phyloP scores from a whole-genome alignment of 2,113 vertebrate genomes.

The Xyliphius kryptos region DNA sequence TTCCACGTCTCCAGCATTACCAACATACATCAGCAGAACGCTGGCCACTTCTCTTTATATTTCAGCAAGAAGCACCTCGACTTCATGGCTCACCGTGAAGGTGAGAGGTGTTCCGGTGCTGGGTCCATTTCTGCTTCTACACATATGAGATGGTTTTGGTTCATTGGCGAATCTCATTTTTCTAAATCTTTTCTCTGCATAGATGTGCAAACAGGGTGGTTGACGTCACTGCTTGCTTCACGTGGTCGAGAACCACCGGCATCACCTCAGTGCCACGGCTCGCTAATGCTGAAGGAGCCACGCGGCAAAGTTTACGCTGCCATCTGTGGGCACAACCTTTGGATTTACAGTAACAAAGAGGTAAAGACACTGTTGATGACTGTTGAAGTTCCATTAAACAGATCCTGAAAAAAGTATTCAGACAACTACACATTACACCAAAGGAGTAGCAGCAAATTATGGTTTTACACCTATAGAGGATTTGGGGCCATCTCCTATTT shows the following conservation, averaged over 20 bases:
- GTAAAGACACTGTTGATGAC: constrained; percentile 6
- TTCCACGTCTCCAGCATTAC: constrained; percentile 66
- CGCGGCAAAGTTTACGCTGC: constrained; percentile 56
- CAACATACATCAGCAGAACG: constrained; percentile 54
- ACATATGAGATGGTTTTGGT: not conserved
- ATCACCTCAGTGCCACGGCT: constrained; percentile 48
- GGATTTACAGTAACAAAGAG: constrained; percentile 67
- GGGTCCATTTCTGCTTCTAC: not conserved
- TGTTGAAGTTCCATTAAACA: not conserved
- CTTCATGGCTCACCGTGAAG: constrained; percentile 64
- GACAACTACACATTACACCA: too few relatives aligned
- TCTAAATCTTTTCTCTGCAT: not conserved
- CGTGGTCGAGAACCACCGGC: constrained; percentile 49
- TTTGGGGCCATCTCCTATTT: too few relatives aligned
- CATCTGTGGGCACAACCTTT: constrained; percentile 57
- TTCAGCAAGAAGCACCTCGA: constrained; percentile 68
- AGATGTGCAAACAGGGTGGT: constrained; percentile 62
- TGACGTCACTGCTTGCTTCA: constrained; percentile 53
- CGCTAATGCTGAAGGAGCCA: constrained; percentile 54
- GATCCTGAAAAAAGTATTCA: not conserved
- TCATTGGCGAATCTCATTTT: not conserved
- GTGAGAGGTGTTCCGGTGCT: constrained; percentile 37
- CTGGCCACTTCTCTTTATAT: constrained; percentile 55
- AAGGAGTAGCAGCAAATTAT: too few relatives aligned
- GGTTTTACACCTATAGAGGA: too few relatives aligned